Evolutionary conservation across 2,797 vertebrate genomes (phyloP).

Genomic region (Schizopygopsis pylzovi): DNA sequence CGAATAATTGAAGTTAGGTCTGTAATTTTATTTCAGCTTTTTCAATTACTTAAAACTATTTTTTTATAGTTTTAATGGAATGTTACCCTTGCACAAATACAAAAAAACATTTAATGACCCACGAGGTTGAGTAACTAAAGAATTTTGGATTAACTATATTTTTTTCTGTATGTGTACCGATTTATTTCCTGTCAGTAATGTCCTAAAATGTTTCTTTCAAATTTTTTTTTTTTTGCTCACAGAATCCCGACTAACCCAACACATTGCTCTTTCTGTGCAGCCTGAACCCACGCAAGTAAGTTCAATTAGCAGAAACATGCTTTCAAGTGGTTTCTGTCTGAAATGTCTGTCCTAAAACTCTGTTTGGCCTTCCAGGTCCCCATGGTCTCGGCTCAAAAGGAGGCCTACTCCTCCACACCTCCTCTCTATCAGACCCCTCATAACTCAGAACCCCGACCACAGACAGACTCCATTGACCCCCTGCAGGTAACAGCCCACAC

Average conservation of each 20-base stretch:
- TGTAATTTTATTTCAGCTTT: background rate
- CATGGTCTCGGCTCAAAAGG: constrained; percentile 83
- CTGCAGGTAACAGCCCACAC: constrained; percentile 77
- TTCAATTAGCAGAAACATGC: background rate
- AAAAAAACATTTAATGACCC: too few species aligned
- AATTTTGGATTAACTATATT: background rate
- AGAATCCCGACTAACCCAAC: constrained; percentile 89
- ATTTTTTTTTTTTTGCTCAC: constrained; percentile 77
- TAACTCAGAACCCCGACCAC: constrained; percentile 81
- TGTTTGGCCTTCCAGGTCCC: constrained; percentile 71
- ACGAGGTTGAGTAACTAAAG: too few species aligned
- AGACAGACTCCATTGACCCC: constrained; percentile 82
- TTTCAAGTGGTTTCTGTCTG: background rate
- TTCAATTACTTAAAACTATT: background rate
- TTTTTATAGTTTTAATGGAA: background rate
- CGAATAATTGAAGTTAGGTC: background rate
- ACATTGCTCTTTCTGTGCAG: constrained; percentile 85
- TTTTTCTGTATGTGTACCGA: constrained; percentile 20
- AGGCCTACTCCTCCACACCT: constrained; percentile 80
- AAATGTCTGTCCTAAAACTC: background rate
- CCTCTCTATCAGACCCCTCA: constrained; percentile 84
- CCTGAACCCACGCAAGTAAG: constrained; percentile 91
- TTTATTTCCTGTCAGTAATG: background rate
- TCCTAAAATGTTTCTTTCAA: constrained; percentile 42
- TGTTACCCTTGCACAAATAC: background rate